Evolutionary conservation across 2,888 invertebrate species (phyloP).

Genomic region (Anagyrus pseudococci): DNA sequence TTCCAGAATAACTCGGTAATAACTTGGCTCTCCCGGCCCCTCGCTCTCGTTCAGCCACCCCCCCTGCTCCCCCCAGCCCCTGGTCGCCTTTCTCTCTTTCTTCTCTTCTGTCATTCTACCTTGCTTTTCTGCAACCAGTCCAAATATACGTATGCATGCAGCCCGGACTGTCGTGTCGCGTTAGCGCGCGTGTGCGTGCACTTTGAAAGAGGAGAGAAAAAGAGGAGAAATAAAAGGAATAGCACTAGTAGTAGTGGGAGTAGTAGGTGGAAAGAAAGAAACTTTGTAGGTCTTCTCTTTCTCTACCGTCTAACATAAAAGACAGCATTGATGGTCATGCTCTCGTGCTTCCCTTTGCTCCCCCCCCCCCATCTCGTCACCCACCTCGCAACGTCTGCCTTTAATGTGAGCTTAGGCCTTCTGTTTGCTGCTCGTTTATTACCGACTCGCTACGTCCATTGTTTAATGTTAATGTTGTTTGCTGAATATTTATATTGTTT

Average conservation of each 20-base stretch:
- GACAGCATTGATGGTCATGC: constrained; percentile 1
- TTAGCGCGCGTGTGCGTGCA: constrained; percentile 3
- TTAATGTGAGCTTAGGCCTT: no score
- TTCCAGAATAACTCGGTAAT: constrained; percentile 56
- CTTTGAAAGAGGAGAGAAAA: constrained; percentile 16
- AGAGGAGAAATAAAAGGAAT: constrained; percentile 4
- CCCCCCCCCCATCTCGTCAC: no score
- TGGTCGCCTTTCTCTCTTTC: neutral
- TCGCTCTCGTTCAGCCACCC: no score
- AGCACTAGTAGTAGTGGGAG: neutral
- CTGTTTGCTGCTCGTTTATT: no score
- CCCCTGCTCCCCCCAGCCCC: neutral
- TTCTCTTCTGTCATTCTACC: neutral
- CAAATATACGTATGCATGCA: neutral
- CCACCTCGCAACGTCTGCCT: no score
- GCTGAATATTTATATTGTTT: no score
- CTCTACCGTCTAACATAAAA: constrained; percentile 2
- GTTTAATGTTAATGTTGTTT: no score
- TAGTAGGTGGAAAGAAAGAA: constrained; percentile 13
- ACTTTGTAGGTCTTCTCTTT: constrained; percentile 19
- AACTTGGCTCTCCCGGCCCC: constrained; percentile 50
- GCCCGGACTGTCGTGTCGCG: neutral
- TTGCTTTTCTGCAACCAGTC: constrained; percentile 12
- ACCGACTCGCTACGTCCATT: no score
- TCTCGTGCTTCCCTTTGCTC: constrained; percentile 1